Evolutionary conservation across 2,888 invertebrate genomes (phyloP).

Genomic region (Microplitis deprimator): DNA sequence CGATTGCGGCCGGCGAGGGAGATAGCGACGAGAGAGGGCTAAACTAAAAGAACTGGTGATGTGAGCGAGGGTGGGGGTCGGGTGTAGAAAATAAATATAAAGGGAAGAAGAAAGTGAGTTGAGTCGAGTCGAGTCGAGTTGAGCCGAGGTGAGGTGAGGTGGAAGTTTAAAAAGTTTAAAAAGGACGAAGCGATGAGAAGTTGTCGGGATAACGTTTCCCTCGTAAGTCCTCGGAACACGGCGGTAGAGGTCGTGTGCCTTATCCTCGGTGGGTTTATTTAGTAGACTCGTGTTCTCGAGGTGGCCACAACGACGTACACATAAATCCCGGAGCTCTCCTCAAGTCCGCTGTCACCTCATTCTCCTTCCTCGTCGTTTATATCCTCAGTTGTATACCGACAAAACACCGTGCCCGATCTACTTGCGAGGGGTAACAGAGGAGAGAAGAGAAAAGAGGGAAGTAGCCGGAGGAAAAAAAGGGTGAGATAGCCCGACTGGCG

Average conservation of each 20-base stretch:
- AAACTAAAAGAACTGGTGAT: conserved; percentile 4
- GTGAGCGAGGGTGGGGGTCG: not conserved
- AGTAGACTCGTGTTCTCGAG: conserved; percentile 59
- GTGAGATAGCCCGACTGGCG: conserved; percentile 31
- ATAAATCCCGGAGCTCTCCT: conserved; percentile 44
- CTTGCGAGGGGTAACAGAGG: too few relatives aligned
- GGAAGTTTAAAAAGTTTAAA: conserved; percentile 13
- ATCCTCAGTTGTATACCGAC: conserved; percentile 29
- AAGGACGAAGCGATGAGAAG: conserved; percentile 36
- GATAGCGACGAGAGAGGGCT: conserved; percentile 14
- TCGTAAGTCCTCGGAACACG: conserved; percentile 50
- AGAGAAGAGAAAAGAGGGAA: too few relatives aligned
- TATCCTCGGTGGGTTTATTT: conserved; percentile 65
- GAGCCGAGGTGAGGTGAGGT: conserved; percentile 10
- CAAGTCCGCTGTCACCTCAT: conserved; percentile 37
- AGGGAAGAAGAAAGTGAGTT: conserved; percentile 27
- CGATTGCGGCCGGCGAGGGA: conserved; percentile 55
- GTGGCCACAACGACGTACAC: conserved; percentile 44
- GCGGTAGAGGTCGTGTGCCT: conserved; percentile 50
- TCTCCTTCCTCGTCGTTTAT: conserved; percentile 33
- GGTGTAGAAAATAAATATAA: conserved; percentile 8
- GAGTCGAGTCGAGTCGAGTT: conserved; percentile 36
- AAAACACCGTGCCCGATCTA: not conserved
- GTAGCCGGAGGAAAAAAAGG: not conserved
- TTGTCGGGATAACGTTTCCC: conserved; percentile 49